phyloP scores from a whole-genome alignment of 2,888 invertebrate species.

The Brachyptera risi region DNA sequence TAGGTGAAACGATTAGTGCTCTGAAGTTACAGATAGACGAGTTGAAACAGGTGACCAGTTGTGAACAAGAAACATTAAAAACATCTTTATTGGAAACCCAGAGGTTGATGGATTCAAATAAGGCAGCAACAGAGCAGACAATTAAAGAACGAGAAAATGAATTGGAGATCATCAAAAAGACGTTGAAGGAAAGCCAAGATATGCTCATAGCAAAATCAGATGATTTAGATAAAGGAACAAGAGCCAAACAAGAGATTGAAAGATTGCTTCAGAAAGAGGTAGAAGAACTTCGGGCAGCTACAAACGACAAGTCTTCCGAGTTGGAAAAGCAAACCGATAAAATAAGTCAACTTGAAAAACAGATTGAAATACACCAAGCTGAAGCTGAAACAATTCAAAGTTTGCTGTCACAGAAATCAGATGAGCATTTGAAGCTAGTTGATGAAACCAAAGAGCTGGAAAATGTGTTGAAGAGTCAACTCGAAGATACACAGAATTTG shows the following conservation, averaged over 20 bases:
- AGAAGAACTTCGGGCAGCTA: constrained; percentile 11
- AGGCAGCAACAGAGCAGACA: constrained; percentile 29
- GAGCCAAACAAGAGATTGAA: constrained; percentile 40
- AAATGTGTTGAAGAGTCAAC: constrained; percentile 41
- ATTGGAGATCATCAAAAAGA: constrained; percentile 38
- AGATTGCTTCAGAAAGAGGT: constrained; percentile 26
- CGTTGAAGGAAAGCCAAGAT: constrained; percentile 40
- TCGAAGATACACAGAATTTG: constrained; percentile 44
- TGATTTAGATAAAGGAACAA: constrained; percentile 29
- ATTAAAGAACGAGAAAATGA: constrained; percentile 37
- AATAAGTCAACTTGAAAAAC: constrained; percentile 30
- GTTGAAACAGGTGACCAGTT: constrained; percentile 47
- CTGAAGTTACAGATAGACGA: constrained; percentile 45
- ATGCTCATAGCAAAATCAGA: constrained; percentile 23
- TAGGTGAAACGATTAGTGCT: constrained; percentile 25
- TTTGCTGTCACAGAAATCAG: constrained; percentile 33
- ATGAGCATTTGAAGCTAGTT: constrained; percentile 39
- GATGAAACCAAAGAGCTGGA: constrained; percentile 37
- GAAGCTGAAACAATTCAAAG: constrained; percentile 40
- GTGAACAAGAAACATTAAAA: constrained; percentile 34
- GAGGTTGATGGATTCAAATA: constrained; percentile 27
- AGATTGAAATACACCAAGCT: constrained; percentile 40
- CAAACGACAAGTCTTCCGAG: constrained; percentile 23
- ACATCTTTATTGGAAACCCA: constrained; percentile 38
- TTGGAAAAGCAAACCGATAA: constrained; percentile 36